A percentile compares a stretch with the other conserved stretches of the same genome.
phyloP scores from a whole-genome alignment of 2,113 vertebrate species.

The Oncorhynchus tshawytscha region DNA sequence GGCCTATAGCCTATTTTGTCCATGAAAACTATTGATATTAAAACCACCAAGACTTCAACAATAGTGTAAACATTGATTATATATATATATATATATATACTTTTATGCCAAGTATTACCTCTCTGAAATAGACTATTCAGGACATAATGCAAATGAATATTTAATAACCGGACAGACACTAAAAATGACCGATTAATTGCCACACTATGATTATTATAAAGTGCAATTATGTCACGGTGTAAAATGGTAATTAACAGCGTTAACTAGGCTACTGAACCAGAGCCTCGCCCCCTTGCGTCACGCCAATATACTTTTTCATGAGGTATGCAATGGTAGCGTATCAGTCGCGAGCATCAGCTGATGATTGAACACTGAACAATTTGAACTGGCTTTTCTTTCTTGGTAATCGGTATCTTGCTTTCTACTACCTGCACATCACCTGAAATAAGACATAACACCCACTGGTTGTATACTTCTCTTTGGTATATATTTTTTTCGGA shows the following conservation, averaged over 20 bases:
- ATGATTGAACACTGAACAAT: neutral
- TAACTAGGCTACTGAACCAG: neutral
- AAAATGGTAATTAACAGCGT: neutral
- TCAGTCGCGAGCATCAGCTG: neutral
- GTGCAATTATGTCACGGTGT: neutral
- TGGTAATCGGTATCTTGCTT: neutral
- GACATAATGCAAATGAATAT: neutral
- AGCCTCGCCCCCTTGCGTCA: slow-evolving; percentile 23
- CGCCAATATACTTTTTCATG: slow-evolving; percentile 11
- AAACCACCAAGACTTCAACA: neutral
- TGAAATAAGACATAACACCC: neutral
- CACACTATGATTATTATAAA: neutral
- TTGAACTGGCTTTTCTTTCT: neutral
- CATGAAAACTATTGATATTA: neutral
- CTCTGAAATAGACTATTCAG: neutral
- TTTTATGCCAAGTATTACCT: neutral
- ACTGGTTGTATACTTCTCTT: neutral
- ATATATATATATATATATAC: neutral
- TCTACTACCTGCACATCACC: neutral
- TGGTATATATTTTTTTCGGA: neutral
- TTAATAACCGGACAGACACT: too few species aligned
- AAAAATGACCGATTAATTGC: too few species aligned
- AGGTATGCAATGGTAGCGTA: neutral
- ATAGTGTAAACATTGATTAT: neutral
- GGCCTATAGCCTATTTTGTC: neutral